phyloP scores from a whole-genome alignment of 92 coral and sea anemone genomes.

The Porites cylindrica region DNA sequence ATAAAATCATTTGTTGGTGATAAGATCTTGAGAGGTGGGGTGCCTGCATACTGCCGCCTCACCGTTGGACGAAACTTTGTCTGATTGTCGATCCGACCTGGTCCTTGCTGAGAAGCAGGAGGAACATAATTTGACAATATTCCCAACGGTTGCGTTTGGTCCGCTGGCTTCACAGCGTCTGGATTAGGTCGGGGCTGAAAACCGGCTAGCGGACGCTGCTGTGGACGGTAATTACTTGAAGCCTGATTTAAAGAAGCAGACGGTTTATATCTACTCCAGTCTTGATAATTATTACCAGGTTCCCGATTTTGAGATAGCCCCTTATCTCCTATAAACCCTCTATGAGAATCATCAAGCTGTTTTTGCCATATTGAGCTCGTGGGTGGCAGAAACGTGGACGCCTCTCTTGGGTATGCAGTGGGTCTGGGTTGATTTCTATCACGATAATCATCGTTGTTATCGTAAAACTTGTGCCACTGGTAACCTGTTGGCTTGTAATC shows the following conservation, averaged over 20 bases:
- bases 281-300: conserved; percentile 11
- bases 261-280: conserved; percentile 13
- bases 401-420: not conserved
- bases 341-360: not conserved
- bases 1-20: not conserved
- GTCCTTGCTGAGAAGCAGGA: conserved; percentile 1
- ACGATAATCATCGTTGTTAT: conserved; percentile 8
- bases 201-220: not conserved
- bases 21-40: not conserved
- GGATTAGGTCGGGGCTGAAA: not conserved
- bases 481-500: conserved; percentile 15
- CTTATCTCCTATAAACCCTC: not conserved
- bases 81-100: not conserved
- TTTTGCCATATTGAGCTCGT: conserved; percentile 29
- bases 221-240: not conserved
- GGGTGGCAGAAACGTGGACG: conserved; percentile 7
- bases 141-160: conserved; percentile 4
- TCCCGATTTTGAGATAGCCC: conserved; percentile 1
- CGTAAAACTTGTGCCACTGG: conserved; percentile 20
- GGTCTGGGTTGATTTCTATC: conserved; percentile 6
- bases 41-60: conserved; percentile 14
- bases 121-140: conserved; percentile 17
- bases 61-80: conserved; percentile 39
- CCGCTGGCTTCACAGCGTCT: not conserved
- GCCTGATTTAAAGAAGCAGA: not conserved